phyloP scores from a whole-genome alignment of 2,888 invertebrate species.

The Listrodromus nycthemerus region DNA sequence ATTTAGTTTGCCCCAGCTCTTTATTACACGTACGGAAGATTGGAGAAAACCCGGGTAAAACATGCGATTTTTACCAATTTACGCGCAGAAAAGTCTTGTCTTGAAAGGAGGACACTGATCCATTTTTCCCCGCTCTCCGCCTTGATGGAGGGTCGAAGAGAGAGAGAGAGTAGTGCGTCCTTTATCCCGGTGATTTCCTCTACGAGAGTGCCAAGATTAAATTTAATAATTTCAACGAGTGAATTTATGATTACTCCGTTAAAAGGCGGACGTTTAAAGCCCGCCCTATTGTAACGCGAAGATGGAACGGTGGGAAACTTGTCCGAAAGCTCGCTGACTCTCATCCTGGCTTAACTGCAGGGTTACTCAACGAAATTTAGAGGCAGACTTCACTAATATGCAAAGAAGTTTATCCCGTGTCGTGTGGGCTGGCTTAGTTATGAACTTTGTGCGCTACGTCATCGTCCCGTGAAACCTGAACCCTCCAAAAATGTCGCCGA shows the following conservation, averaged over 20 bases:
- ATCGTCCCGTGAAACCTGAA: background rate
- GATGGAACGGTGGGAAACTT: conserved; percentile 3
- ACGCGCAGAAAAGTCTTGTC: no score
- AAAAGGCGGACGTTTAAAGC: conserved; percentile 8
- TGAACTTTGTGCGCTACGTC: background rate
- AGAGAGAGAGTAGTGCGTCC: conserved; percentile 1
- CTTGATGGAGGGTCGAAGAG: background rate
- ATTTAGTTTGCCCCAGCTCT: no score
- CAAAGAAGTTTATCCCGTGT: background rate
- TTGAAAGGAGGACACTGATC: background rate
- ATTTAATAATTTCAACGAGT: conserved; percentile 10
- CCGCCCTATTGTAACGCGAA: conserved; percentile 1
- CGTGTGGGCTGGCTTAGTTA: background rate
- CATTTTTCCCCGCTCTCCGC: background rate
- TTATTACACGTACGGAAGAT: no score
- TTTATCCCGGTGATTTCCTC: background rate
- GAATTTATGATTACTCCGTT: background rate
- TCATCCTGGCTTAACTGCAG: background rate
- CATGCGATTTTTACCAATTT: no score
- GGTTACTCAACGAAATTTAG: background rate
- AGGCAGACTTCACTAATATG: background rate
- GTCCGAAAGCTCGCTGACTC: conserved; percentile 7
- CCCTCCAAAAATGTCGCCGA: no score
- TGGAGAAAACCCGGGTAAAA: no score
- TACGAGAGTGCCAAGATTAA: background rate